Percentiles rank a stretch among this genome's conserved stretches.
Conservation (phyloP, 2,113 vertebrate species). For the Ctenodactylus gundi region DNA sequence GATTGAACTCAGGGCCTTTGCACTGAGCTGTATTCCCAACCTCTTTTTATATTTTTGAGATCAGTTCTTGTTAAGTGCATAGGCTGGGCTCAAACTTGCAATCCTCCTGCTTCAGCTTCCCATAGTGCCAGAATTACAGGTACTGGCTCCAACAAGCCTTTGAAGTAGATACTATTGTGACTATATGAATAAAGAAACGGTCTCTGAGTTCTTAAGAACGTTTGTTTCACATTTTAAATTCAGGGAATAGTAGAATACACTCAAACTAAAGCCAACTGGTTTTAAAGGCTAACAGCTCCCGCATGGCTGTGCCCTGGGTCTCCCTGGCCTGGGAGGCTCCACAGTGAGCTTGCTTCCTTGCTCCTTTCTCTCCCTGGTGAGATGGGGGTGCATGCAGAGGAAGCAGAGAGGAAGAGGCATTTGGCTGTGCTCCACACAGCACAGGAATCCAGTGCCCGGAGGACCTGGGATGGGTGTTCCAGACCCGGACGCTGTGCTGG, state of each 20-base stretch:
- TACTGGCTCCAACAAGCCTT: not conserved
- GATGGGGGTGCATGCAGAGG: fast-evolving
- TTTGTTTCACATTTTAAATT: not conserved
- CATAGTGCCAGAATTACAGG: too few species aligned
- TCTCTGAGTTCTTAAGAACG: not conserved
- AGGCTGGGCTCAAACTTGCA: fast-evolving
- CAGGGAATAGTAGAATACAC: not conserved
- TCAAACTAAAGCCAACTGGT: not conserved
- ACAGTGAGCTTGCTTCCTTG: not conserved
- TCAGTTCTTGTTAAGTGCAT: too few species aligned
- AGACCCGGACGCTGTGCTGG: not conserved
- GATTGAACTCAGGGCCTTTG: too few species aligned
- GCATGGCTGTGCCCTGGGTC: fast-evolving
- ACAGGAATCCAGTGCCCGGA: not conserved
- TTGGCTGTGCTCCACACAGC: not conserved
- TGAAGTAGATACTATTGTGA: not conserved
- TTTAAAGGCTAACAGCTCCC: not conserved
- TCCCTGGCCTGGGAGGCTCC: not conserved
- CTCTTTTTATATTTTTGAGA: too few species aligned
- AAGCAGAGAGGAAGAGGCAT: not conserved
- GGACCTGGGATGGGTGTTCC: not conserved
- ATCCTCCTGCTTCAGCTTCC: not conserved
- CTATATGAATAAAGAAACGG: not conserved
- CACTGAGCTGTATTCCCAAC: too few species aligned
- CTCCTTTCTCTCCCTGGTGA: not conserved